A percentile compares a stretch with the other conserved stretches of the same genome.
These are phyloP conservation scores for Oxygymnocypris stewartii DNA, from an alignment of 2,113 vertebrate genomes.

Conservation along the genomic window DNA sequence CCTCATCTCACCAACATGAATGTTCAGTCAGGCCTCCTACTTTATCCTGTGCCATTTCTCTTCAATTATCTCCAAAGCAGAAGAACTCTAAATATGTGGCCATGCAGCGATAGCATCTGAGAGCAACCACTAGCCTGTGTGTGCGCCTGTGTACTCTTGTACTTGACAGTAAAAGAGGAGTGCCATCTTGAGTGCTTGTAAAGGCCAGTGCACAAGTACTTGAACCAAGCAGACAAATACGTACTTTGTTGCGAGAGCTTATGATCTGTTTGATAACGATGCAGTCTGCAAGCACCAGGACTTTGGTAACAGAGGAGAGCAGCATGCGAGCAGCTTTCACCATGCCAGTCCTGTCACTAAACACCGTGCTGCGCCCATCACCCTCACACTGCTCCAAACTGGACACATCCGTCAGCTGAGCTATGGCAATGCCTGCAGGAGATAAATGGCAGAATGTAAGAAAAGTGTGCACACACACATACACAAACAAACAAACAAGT, in stretches of 20 bases:
- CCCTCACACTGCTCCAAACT: slow-evolving; percentile 72
- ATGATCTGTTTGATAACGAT: slow-evolving; percentile 99
- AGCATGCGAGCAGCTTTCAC: slow-evolving; percentile 92
- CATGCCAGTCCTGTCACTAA: slow-evolving; percentile 90
- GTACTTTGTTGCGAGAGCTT: slow-evolving; percentile 94
- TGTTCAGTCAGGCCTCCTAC: slow-evolving; percentile 41
- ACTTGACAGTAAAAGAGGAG: not conserved
- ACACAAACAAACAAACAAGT: slow-evolving; percentile 35
- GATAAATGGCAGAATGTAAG: not conserved
- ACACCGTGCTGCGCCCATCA: slow-evolving; percentile 83
- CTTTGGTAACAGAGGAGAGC: slow-evolving; percentile 97
- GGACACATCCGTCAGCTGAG: slow-evolving; percentile 87
- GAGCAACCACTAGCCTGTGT: not conserved
- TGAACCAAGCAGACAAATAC: slow-evolving; percentile 38
- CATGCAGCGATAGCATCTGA: slow-evolving; percentile 56
- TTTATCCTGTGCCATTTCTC: slow-evolving; percentile 60
- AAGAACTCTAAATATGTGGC: slow-evolving; percentile 46
- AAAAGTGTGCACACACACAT: not conserved
- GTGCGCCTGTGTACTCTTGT: not conserved
- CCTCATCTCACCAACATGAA: slow-evolving; percentile 5
- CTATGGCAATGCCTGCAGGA: slow-evolving; percentile 88
- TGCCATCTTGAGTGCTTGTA: not conserved
- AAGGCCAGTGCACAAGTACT: not conserved
- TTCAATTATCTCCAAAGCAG: slow-evolving; percentile 63
- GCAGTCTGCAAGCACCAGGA: slow-evolving; percentile 92